These are phyloP conservation scores for Thamnaconus septentrionalis DNA, from an alignment of 2,113 vertebrate genomes.

Conservation along the genomic window DNA sequence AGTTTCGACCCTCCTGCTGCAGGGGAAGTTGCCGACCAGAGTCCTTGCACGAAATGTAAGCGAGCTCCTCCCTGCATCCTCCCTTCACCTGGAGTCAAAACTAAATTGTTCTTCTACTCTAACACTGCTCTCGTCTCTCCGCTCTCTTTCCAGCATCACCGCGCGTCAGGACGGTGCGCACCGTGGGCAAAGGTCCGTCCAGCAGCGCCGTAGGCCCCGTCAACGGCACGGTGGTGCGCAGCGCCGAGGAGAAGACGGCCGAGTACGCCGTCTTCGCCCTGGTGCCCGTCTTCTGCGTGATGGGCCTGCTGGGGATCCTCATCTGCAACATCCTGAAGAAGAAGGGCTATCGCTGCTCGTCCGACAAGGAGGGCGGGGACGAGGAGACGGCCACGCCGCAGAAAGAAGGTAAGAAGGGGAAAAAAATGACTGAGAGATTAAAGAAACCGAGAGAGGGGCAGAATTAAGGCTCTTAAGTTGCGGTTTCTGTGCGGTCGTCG, in stretches of 20 bases:
- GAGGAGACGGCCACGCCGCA: slow-evolving; percentile 61
- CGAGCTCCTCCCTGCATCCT: not conserved
- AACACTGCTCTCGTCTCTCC: not conserved
- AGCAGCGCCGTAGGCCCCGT: slow-evolving; percentile 21
- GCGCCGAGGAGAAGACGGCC: slow-evolving; percentile 77
- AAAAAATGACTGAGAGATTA: not conserved
- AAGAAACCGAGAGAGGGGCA: not conserved
- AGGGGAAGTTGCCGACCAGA: slow-evolving; percentile 34
- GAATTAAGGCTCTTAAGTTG: not conserved
- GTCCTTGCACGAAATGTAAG: slow-evolving; percentile 60
- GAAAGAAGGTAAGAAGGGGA: slow-evolving; percentile 78
- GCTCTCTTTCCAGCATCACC: not conserved
- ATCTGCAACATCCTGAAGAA: slow-evolving; percentile 94
- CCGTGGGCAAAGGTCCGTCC: slow-evolving; percentile 55
- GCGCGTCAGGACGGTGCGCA: slow-evolving; percentile 55
- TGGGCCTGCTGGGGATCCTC: slow-evolving; percentile 91
- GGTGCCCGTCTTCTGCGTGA: slow-evolving; percentile 91
- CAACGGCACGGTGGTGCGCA: slow-evolving; percentile 75
- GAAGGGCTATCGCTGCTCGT: slow-evolving; percentile 88
- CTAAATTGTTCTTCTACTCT: not conserved
- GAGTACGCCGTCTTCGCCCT: slow-evolving; percentile 89
- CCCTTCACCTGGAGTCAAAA: not conserved
- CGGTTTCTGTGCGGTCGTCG: slow-evolving; percentile 18
- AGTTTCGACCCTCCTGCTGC: slow-evolving; percentile 45
- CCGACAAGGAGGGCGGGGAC: slow-evolving; percentile 82